Conservation (phyloP, 2,113 vertebrate species). For the Gobio gobio region DNA sequence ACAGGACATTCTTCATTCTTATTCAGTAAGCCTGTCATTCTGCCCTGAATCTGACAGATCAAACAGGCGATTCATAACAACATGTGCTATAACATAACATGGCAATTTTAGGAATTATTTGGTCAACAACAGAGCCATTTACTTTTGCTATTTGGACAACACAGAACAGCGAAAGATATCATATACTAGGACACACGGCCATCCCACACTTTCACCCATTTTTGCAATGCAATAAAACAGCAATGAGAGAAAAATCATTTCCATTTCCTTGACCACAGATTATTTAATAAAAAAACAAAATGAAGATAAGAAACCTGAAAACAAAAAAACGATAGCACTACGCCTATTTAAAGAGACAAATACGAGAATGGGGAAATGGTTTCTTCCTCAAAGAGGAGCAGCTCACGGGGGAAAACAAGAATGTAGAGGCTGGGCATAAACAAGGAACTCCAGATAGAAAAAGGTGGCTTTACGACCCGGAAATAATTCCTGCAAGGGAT, state of each 20-base stretch:
- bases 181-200: neutral
- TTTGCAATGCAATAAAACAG: neutral
- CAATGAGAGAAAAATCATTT: neutral
- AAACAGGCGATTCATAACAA: neutral
- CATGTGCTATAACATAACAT: neutral
- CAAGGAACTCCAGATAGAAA: constrained; percentile 26
- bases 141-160: neutral
- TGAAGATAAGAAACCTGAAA: constrained; percentile 5
- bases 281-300: neutral
- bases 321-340: neutral
- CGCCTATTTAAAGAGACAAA: neutral
- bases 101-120: neutral
- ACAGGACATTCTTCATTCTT: neutral
- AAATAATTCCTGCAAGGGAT: constrained; percentile 74
- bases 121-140: neutral
- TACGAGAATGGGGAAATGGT: constrained; percentile 12
- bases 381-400: constrained; percentile 4
- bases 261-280: neutral
- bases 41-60: neutral
- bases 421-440: constrained; percentile 13
- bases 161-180: neutral
- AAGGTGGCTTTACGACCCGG: constrained; percentile 69
- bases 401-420: constrained; percentile 4
- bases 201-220: no score
- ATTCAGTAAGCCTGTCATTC: neutral